Evolutionary conservation across 2,888 invertebrate genomes (phyloP).

Genomic region (Caenorhabditis sp.): DNA sequence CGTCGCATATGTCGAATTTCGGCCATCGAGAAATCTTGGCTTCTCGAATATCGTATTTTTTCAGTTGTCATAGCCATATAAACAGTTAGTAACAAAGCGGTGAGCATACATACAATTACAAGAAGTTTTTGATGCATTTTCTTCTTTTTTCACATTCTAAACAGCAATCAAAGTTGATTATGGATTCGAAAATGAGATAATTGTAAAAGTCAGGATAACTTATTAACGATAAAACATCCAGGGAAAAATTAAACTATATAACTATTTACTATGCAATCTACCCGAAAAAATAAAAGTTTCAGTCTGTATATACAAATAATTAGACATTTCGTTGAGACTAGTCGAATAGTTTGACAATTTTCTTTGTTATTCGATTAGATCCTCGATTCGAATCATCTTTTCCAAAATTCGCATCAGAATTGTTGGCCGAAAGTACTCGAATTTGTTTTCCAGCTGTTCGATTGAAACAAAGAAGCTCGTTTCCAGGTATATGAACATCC

Average conservation of each 20-base stretch:
- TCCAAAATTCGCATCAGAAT: slow-evolving; percentile 14
- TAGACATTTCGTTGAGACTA: slow-evolving; percentile 21
- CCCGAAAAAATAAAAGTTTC: slow-evolving; percentile 10
- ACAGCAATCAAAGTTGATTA: too few relatives aligned
- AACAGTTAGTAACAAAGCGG: neutral
- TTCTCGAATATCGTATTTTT: slow-evolving; percentile 10
- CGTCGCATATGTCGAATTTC: slow-evolving; percentile 8
- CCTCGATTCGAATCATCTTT: slow-evolving; percentile 37
- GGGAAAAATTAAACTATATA: neutral
- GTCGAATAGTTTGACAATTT: slow-evolving; percentile 51
- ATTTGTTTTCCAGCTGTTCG: slow-evolving; percentile 68
- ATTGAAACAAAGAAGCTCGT: slow-evolving; percentile 58
- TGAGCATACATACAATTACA: slow-evolving; percentile 1
- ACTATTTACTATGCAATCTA: slow-evolving; percentile 14
- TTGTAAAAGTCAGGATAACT: slow-evolving; percentile 2
- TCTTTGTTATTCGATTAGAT: slow-evolving; percentile 49
- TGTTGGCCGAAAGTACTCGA: slow-evolving; percentile 61
- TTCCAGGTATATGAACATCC: slow-evolving; percentile 41
- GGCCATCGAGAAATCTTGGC: neutral
- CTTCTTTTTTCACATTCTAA: neutral
- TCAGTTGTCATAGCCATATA: neutral
- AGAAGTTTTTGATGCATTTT: neutral
- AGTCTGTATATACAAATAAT: slow-evolving; percentile 17
- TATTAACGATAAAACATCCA: neutral
- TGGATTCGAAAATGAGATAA: neutral